Conservation (phyloP, 2,113 vertebrate genomes). For the Psephotus haematonotus region DNA sequence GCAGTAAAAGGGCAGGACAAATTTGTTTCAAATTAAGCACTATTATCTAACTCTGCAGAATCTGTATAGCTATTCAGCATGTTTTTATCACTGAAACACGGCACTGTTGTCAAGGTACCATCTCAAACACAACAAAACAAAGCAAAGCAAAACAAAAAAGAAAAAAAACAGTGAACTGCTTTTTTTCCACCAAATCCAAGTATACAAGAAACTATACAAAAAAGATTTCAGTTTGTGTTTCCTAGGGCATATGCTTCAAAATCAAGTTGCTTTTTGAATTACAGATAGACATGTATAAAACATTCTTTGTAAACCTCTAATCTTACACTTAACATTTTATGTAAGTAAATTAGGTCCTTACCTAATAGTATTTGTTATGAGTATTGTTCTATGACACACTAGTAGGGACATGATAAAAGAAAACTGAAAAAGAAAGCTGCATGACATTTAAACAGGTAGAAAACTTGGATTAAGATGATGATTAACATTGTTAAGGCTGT, state of each 20-base stretch:
- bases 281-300: constrained; percentile 75
- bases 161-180: neutral
- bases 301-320: constrained; percentile 75
- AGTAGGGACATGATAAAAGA: constrained; percentile 74
- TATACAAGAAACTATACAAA: constrained; percentile 63
- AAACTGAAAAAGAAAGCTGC: constrained; percentile 57
- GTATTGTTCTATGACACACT: constrained; percentile 59
- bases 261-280: constrained; percentile 64
- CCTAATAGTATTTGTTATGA: constrained; percentile 64
- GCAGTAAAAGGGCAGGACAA: constrained; percentile 43
- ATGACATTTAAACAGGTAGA: constrained; percentile 72
- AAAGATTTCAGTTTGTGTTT: constrained; percentile 49
- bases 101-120: constrained; percentile 68
- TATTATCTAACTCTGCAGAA: constrained; percentile 48
- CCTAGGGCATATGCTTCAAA: constrained; percentile 60
- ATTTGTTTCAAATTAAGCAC: constrained; percentile 65
- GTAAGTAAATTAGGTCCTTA: constrained; percentile 65
- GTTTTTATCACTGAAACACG: constrained; percentile 61
- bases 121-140: constrained; percentile 41
- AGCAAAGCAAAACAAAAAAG: neutral
- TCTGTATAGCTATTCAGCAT: constrained; percentile 53
- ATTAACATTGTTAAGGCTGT: constrained; percentile 88
- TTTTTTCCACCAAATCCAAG: constrained; percentile 53
- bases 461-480: constrained; percentile 72
- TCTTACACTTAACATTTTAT: constrained; percentile 61